These are phyloP conservation scores for Micrasema longulum DNA, from an alignment of 1,140 invertebrate species.

Conservation along the genomic window DNA sequence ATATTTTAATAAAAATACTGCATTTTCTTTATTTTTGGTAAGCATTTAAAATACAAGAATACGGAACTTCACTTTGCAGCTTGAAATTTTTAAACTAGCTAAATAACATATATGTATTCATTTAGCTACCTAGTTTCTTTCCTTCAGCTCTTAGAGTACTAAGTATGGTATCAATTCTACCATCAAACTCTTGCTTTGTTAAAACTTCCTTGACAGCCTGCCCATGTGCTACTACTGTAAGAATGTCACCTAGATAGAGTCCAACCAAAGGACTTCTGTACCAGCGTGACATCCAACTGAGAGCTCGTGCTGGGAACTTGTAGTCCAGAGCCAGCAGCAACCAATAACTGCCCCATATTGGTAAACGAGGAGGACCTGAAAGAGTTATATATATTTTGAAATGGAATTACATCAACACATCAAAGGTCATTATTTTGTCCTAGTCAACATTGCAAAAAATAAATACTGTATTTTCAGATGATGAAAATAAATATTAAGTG, in stretches of 20 bases:
- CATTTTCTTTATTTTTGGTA: too few relatives aligned
- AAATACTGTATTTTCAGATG: not conserved
- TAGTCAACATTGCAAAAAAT: not conserved
- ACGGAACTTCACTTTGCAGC: too few relatives aligned
- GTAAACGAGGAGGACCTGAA: conserved; percentile 37
- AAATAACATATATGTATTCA: too few relatives aligned
- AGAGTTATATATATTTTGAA: too few relatives aligned
- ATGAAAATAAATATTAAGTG: not conserved
- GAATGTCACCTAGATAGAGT: conserved; percentile 32
- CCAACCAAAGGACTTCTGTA: conserved; percentile 40
- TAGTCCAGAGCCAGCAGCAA: conserved; percentile 37
- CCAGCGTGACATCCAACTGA: conserved; percentile 12
- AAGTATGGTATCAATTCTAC: conserved; percentile 55
- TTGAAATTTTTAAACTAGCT: too few relatives aligned
- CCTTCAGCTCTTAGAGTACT: conserved; percentile 60
- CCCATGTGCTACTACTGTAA: conserved; percentile 32
- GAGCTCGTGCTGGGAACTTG: conserved; percentile 30
- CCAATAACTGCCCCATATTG: conserved; percentile 47
- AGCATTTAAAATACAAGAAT: too few relatives aligned
- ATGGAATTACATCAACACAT: too few relatives aligned
- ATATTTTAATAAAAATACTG: too few relatives aligned
- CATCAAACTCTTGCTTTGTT: conserved; percentile 36
- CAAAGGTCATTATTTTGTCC: not conserved
- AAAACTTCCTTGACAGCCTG: conserved; percentile 24
- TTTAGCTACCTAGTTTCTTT: conserved; percentile 64